Conservation (phyloP, 1,140 invertebrate genomes). For the Rhynchophorus ferrugineus region DNA sequence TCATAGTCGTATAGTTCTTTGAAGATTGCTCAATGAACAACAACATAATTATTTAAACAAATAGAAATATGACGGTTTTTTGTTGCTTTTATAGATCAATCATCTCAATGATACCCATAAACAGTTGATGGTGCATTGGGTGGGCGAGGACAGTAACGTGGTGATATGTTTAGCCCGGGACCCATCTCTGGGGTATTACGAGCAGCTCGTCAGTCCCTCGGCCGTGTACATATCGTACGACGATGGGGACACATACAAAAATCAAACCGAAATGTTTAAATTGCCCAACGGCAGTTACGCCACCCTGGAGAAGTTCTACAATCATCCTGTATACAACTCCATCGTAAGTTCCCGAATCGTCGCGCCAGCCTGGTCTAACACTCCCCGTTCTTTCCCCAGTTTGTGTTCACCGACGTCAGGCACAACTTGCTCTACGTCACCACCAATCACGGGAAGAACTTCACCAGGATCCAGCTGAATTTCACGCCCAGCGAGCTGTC, state of each 20-base stretch:
- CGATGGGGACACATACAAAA: conserved; percentile 72
- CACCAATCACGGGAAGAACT: conserved; percentile 59
- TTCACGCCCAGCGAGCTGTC: conserved; percentile 72
- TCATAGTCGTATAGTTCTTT: too few species aligned
- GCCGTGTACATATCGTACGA: conserved; percentile 78
- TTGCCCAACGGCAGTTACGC: conserved; percentile 53
- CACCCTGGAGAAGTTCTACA: conserved; percentile 73
- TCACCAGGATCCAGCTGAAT: conserved; percentile 50
- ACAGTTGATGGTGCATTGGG: conserved; percentile 85
- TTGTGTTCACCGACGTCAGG: conserved; percentile 72
- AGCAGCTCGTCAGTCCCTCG: conserved; percentile 49
- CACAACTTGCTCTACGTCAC: conserved; percentile 75
- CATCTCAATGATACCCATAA: conserved; percentile 76
- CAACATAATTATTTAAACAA: too few species aligned
- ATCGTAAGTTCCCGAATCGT: too few species aligned
- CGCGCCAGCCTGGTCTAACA: too few species aligned
- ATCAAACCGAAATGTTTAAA: conserved; percentile 62
- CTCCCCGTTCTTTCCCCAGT: conserved; percentile 50
- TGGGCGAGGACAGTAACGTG: conserved; percentile 74
- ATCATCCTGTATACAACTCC: conserved; percentile 67
- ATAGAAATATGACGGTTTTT: background rate
- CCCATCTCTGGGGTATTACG: conserved; percentile 41
- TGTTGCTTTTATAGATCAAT: conserved; percentile 50
- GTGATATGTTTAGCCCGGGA: conserved; percentile 79
- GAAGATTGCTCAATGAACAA: too few species aligned